Percentiles rank a stretch among this genome's conserved stretches.
phyloP scores from a whole-genome alignment of 2,888 invertebrate species.

The Elysia crispata region DNA sequence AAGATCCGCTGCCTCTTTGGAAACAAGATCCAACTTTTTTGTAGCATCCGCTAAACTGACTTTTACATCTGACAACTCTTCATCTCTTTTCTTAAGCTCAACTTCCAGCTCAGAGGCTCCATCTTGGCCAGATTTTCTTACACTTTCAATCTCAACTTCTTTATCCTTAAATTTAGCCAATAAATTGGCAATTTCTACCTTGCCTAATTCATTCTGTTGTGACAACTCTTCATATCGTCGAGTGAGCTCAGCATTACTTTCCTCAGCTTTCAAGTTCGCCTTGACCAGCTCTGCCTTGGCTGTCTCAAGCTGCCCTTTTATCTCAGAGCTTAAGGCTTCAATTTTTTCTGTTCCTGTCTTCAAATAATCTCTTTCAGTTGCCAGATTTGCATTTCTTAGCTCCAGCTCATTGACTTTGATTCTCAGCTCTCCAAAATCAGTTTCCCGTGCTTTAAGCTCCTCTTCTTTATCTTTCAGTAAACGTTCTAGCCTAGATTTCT shows the following conservation, averaged over 20 bases:
- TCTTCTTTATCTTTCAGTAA: conserved; percentile 45
- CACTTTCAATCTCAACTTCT: conserved; percentile 27
- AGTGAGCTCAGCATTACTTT: conserved; percentile 11
- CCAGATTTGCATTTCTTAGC: conserved; percentile 22
- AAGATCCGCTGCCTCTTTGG: conserved; percentile 9
- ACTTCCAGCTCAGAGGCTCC: conserved; percentile 17
- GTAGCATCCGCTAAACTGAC: background rate
- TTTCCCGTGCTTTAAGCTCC: conserved; percentile 29
- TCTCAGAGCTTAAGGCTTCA: background rate
- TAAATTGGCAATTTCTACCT: conserved; percentile 28
- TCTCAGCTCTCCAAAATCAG: background rate
- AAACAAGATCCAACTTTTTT: conserved; percentile 15
- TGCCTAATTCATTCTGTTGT: background rate
- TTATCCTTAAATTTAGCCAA: conserved; percentile 29
- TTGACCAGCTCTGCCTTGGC: conserved; percentile 23
- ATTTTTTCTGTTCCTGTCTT: background rate
- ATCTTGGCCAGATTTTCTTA: conserved; percentile 24
- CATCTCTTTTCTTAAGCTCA: conserved; percentile 22
- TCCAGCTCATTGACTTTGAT: conserved; percentile 14
- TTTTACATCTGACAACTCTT: background rate
- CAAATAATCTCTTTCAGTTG: conserved; percentile 16
- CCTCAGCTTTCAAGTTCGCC: background rate
- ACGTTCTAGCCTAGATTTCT: no score
- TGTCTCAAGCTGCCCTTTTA: conserved; percentile 37
- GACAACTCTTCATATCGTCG: conserved; percentile 17